Percentiles rank a stretch among this genome's conserved stretches.
Evolutionary conservation across 2,888 invertebrate genomes (phyloP).

Genomic region (Amiota mariae): DNA sequence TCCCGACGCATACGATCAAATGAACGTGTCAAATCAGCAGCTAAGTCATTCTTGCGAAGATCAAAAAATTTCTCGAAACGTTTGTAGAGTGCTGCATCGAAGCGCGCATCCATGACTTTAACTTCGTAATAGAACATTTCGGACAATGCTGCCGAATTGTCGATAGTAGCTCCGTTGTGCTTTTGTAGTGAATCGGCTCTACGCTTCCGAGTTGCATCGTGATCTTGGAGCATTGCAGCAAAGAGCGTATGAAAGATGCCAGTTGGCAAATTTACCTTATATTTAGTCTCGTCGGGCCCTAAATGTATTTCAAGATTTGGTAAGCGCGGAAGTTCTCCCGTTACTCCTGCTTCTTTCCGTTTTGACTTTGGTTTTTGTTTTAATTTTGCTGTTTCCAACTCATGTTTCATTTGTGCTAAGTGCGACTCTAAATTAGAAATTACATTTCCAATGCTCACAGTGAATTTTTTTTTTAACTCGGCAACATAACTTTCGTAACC

Average conservation of each 20-base stretch:
- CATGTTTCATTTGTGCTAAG: no score
- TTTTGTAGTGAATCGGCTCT: no score
- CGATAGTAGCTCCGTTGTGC: no score
- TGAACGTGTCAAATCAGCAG: background rate
- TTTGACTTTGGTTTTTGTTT: background rate
- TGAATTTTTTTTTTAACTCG: background rate
- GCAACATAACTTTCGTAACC: background rate
- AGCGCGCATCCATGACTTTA: background rate
- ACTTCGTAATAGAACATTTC: background rate
- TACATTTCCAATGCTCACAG: background rate
- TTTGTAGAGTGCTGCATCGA: slow-evolving; percentile 8
- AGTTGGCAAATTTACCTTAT: background rate
- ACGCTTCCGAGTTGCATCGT: no score
- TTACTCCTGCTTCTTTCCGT: background rate
- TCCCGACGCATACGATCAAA: background rate
- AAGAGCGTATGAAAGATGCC: slow-evolving; percentile 2
- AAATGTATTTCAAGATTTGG: no score
- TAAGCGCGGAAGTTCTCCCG: background rate
- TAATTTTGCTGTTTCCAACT: background rate
- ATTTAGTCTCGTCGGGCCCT: no score
- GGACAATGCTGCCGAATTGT: no score
- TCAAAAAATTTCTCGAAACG: slow-evolving; percentile 4
- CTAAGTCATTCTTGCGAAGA: background rate
- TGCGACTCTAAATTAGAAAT: background rate
- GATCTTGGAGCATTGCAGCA: background rate